Conservation (phyloP, 2,888 invertebrate genomes). For the Strigamia transsilvanica region DNA sequence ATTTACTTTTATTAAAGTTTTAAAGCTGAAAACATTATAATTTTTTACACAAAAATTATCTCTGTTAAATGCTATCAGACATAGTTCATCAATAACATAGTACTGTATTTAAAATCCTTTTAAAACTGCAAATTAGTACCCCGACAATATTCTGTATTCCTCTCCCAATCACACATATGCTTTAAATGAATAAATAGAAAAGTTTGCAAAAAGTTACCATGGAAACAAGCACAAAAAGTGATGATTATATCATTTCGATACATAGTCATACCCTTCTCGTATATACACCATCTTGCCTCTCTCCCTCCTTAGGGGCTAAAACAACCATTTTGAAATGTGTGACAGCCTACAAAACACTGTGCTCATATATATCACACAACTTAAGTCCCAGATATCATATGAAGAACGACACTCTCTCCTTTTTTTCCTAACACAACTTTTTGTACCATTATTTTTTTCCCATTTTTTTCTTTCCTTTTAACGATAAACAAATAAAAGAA, state of each 20-base stretch:
- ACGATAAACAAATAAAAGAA: conserved; percentile 38
- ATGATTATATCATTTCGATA: conserved; percentile 28
- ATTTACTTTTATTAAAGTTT: too few relatives aligned
- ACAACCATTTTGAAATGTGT: conserved; percentile 42
- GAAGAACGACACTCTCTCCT: neutral
- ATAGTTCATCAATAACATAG: too few relatives aligned
- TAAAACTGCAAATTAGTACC: too few relatives aligned
- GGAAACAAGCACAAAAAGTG: neutral
- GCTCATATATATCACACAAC: conserved; percentile 31
- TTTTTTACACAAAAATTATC: too few relatives aligned
- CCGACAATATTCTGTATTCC: neutral
- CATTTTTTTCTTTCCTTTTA: neutral
- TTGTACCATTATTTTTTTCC: neutral
- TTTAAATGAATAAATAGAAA: neutral
- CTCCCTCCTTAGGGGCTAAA: conserved; percentile 19
- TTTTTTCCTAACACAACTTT: conserved; percentile 19
- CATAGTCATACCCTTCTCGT: neutral
- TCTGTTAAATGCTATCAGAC: too few relatives aligned
- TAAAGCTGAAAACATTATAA: too few relatives aligned
- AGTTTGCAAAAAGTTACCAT: neutral
- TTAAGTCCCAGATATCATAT: conserved; percentile 39
- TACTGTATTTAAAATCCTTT: too few relatives aligned
- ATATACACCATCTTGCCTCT: neutral
- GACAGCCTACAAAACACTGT: conserved; percentile 42
- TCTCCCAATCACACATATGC: neutral